phyloP scores from a whole-genome alignment of 2,113 vertebrate genomes.

The Ictalurus punctatus region DNA sequence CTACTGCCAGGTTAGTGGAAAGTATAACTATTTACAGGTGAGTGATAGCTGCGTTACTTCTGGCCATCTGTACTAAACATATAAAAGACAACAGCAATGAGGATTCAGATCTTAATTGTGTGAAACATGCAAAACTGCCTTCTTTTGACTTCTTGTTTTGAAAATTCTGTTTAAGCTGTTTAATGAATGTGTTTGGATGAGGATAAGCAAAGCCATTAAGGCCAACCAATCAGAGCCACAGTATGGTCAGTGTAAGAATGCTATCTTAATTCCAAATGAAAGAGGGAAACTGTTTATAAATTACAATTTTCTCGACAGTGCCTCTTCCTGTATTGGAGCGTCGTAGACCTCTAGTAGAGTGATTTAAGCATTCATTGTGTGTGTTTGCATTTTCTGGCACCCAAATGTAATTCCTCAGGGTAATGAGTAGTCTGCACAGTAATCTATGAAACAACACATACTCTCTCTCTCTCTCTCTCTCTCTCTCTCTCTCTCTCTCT shows the following conservation, averaged over 20 bases:
- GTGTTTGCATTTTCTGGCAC: constrained; percentile 20
- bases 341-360: background rate
- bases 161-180: background rate
- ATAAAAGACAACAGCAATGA: background rate
- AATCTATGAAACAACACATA: constrained; percentile 8
- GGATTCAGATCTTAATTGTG: background rate
- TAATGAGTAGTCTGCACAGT: constrained; percentile 28
- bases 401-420: constrained; percentile 4
- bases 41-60: background rate
- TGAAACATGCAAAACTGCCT: background rate
- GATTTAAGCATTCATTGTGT: constrained; percentile 24
- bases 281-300: background rate
- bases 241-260: background rate
- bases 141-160: background rate
- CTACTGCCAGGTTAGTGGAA: background rate
- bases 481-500: background rate
- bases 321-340: background rate
- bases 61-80: background rate
- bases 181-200: constrained; percentile 12
- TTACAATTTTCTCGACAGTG: background rate
- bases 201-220: background rate
- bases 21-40: background rate
- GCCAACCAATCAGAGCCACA: background rate
- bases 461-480: background rate
- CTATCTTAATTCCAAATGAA: background rate